Evolutionary conservation across 2,888 invertebrate genomes (phyloP).

Genomic region (Stomorhina lunata): DNA sequence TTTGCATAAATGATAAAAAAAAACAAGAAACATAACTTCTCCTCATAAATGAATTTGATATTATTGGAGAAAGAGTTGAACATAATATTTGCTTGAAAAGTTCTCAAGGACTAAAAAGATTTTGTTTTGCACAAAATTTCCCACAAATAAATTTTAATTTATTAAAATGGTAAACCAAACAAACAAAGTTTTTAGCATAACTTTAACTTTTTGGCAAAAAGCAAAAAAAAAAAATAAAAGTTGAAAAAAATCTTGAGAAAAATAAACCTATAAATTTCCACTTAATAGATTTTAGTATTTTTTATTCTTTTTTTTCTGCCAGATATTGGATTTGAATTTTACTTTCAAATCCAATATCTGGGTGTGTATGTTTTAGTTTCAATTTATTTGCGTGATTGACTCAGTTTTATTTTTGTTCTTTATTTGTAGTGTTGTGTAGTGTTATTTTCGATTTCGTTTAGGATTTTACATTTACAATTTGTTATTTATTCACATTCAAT

Average conservation of each 20-base stretch:
- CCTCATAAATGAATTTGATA: no score
- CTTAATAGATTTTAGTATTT: conserved; percentile 20
- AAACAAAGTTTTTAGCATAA: neutral
- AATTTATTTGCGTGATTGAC: neutral
- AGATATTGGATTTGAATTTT: neutral
- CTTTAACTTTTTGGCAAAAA: conserved; percentile 9
- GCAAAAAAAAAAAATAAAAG: no score
- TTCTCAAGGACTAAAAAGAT: no score
- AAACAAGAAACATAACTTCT: no score
- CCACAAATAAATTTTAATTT: no score
- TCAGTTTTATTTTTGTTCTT: no score
- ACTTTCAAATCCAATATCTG: neutral
- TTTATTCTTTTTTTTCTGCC: neutral
- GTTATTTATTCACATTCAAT: conserved; percentile 49
- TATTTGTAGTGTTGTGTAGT: neutral
- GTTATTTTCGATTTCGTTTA: conserved; percentile 11
- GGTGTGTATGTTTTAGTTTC: no score
- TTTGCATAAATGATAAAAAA: no score
- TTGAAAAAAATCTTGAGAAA: neutral
- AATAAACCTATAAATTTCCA: conserved; percentile 34
- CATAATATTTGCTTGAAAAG: no score
- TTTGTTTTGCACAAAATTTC: no score
- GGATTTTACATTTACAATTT: conserved; percentile 6
- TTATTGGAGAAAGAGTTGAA: no score
- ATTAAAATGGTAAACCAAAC: neutral